phyloP scores from a whole-genome alignment of 1,140 invertebrate species.

The Drosophila seguyi region DNA sequence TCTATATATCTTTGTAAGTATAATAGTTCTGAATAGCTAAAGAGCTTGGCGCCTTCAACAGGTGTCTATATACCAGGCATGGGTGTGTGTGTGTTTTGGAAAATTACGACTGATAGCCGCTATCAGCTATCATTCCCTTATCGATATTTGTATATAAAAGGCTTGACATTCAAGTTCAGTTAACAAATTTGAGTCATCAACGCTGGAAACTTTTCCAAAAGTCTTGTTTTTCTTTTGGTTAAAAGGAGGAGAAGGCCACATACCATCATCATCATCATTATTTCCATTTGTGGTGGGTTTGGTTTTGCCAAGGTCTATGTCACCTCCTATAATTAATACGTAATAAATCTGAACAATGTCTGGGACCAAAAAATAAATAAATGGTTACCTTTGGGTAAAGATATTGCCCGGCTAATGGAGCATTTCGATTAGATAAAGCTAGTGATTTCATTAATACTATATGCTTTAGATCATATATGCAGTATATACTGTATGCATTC shows the following conservation, averaged over 20 bases:
- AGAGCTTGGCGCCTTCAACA: conserved; percentile 28
- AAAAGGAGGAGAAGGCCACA: background rate
- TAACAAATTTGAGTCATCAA: conserved; percentile 40
- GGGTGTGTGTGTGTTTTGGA: conserved; percentile 18
- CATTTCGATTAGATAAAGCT: conserved; percentile 54
- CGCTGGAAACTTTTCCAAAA: conserved; percentile 25
- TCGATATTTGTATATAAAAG: conserved; percentile 44
- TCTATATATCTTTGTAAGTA: background rate
- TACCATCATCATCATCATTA: background rate
- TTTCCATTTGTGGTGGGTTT: too few relatives aligned
- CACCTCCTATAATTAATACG: conserved; percentile 49
- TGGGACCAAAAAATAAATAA: background rate
- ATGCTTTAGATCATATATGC: background rate
- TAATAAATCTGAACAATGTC: conserved; percentile 38
- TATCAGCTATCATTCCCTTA: conserved; percentile 75
- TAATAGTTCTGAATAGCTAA: conserved; percentile 2
- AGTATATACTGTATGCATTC: background rate
- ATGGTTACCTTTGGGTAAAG: conserved; percentile 9
- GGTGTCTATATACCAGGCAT: conserved; percentile 19
- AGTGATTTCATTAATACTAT: conserved; percentile 31
- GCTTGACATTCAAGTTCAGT: conserved; percentile 46
- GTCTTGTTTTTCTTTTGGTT: background rate
- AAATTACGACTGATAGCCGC: conserved; percentile 65
- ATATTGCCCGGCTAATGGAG: conserved; percentile 23
- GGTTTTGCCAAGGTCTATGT: conserved; percentile 16